Conservation (phyloP, 2,797 vertebrate genomes). For the Siniperca scherzeri region DNA sequence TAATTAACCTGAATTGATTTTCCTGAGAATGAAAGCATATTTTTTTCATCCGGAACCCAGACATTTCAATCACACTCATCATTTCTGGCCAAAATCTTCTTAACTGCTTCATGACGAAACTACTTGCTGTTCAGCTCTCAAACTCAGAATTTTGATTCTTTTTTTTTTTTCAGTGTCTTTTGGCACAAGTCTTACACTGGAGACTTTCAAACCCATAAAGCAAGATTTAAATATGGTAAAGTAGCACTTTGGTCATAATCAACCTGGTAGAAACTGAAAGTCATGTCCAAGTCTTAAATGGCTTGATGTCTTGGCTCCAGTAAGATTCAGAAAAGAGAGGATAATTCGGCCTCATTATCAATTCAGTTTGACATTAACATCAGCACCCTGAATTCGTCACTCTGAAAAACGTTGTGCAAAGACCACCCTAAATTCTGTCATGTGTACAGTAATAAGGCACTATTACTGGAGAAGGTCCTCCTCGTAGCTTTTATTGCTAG, state of each 20-base stretch:
- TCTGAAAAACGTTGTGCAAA: background rate
- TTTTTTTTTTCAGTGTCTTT: background rate
- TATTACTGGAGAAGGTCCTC: slow-evolving; percentile 3
- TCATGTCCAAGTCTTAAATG: background rate
- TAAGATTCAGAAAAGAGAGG: background rate
- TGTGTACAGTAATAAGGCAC: background rate
- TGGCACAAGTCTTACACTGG: background rate
- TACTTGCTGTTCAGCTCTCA: background rate
- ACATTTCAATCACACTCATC: slow-evolving; percentile 3
- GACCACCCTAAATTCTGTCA: background rate
- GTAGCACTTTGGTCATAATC: background rate
- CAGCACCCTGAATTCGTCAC: background rate
- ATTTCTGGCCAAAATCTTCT: background rate
- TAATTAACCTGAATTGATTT: background rate
- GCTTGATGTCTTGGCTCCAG: too few species aligned
- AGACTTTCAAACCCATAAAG: slow-evolving; percentile 6
- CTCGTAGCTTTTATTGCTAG: background rate
- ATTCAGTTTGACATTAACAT: background rate
- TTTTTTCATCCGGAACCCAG: slow-evolving; percentile 7
- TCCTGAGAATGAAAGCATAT: background rate
- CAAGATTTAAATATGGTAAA: background rate
- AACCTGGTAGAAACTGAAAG: background rate
- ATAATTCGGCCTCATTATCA: background rate
- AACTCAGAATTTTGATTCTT: background rate
- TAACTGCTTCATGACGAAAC: background rate